phyloP scores from a whole-genome alignment of 2,888 invertebrate genomes.

The Cosmopolites sordidus region DNA sequence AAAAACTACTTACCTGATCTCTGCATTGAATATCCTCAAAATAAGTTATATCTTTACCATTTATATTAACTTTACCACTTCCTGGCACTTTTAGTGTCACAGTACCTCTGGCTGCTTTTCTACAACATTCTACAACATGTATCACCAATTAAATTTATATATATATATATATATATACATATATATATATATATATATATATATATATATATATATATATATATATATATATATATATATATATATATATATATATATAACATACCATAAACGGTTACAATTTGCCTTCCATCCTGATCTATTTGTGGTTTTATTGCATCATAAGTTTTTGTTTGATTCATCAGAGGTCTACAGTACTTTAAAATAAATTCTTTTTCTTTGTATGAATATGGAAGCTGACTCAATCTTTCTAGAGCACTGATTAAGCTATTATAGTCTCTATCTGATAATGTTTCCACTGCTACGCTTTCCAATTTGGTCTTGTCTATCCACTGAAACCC shows the following conservation, averaged over 20 bases:
- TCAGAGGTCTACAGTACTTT: conserved; percentile 60
- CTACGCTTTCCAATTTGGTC: conserved; percentile 57
- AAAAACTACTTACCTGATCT: conserved; percentile 61
- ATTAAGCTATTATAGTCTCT: conserved; percentile 70
- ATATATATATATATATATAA: too few relatives aligned
- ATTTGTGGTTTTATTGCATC: conserved; percentile 65
- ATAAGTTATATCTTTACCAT: conserved; percentile 73
- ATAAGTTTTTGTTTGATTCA: conserved; percentile 55
- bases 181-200: too few relatives aligned
- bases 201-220: too few relatives aligned
- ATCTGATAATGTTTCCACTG: conserved; percentile 66
- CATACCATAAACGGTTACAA: conserved; percentile 64
- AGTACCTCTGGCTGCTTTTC: conserved; percentile 69
- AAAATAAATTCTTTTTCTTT: conserved; percentile 69
- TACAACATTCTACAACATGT: conserved; percentile 59
- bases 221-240: too few relatives aligned
- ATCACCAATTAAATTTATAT: too few relatives aligned
- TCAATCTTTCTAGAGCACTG: conserved; percentile 66
- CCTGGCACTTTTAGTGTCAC: conserved; percentile 81
- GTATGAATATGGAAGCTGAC: conserved; percentile 67
- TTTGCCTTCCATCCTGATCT: conserved; percentile 67
- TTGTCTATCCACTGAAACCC: conserved; percentile 65
- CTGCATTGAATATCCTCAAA: conserved; percentile 67
- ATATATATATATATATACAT: too few relatives aligned
- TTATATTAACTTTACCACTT: conserved; percentile 76